Evolutionary conservation across 2,888 invertebrate species (phyloP), one percentile per base, ranked within the genome.

Genomic region (Pterostichus niger): DNA sequence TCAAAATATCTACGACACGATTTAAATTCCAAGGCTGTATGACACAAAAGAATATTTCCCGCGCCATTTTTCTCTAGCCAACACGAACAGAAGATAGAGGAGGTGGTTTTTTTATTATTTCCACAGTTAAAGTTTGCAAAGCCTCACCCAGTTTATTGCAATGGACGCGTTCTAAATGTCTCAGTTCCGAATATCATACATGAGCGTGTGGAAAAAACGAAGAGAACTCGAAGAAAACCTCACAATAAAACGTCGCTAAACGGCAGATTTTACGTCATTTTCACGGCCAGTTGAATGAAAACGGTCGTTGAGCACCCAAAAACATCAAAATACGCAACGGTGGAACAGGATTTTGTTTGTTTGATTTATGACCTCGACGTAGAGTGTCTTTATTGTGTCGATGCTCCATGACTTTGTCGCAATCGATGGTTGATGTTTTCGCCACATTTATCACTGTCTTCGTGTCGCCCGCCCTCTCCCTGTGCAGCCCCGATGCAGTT

Each of bases 191-290:
- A 59, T 79, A 79, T 79, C 61, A 49, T 75, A 79, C 52, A 52
- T 49, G 73, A 17, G 44, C 44, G 73, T 73, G 46, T 73, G 35
- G 40, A 40, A 9, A 24, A 40, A 40, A 9, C 44, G 46, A 40
- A 75, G 49, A 75, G 46, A 49, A 64, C 33, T 64, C 33, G 64
- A 49, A 64, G 64, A 35, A 64, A 80, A 68, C 33, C 49, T 52
- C 31, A 80, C 64, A 80, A 80, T 80, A 80, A 80, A 80, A 68
- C 15, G 64, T 80, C 68, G 68, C 64, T 80, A 80, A 80, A 64
- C 80, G 64, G 80, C 68, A 80, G 80, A 80, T 80, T 80, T 80
- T 80, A 80, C 68, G 80, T 80, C 80, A 68, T 80, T 80, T 68
- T 80, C 80, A 80, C 80, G 80, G 80, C 80, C 68, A 80, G 68